Evolutionary conservation across 2,888 invertebrate species (phyloP), one percentile per base, ranked within the genome.

Genomic region (Spisula solida): DNA sequence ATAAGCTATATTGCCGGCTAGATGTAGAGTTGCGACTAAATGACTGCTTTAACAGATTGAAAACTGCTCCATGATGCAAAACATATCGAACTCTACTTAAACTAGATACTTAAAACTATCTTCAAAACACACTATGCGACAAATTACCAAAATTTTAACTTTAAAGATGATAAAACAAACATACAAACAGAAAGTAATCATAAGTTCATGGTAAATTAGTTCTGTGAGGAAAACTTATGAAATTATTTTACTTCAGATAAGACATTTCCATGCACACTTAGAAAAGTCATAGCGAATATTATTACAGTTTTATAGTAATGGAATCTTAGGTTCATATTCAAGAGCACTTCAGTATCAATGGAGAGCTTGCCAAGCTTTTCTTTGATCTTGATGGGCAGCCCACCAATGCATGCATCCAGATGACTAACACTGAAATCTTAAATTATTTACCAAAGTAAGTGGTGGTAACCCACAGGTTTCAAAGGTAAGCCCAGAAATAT

Each of bases 281-380:
- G 75, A 75, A 75, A 75, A 55, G 56, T 85, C 56, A 85, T 56
- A 34, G 78, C 34, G 14, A 85, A 34, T 6, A 47, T 85, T 78
- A 85, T 85, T 85, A 85, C 85, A 34, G 51, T 55, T 86, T 81
- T 81, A 79, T 47, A 79, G 86, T 56, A 75, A 88, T 85, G 85
- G 88, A 75, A 75, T 87, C 80, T 41, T 82, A 55, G 78, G 78
- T 87, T 66, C 60, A 83, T 66, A 86, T 90, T 90, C 87, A 90
- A 88, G 88, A 81, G 85, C 90, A 85, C 88, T 88, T 90, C 88
- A 90, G 87, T 51, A 81, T 90, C 88, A 87, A 90, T 90, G 87
- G 85, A 80, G 81, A 34, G 85, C 84, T 85, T 88, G 87, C 84
- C 75, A 78, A 85, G 75, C 82, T 80, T 87, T 56, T 80, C 88